phyloP scores from a whole-genome alignment of 2,888 invertebrate genomes.

The Xylota segnis region DNA sequence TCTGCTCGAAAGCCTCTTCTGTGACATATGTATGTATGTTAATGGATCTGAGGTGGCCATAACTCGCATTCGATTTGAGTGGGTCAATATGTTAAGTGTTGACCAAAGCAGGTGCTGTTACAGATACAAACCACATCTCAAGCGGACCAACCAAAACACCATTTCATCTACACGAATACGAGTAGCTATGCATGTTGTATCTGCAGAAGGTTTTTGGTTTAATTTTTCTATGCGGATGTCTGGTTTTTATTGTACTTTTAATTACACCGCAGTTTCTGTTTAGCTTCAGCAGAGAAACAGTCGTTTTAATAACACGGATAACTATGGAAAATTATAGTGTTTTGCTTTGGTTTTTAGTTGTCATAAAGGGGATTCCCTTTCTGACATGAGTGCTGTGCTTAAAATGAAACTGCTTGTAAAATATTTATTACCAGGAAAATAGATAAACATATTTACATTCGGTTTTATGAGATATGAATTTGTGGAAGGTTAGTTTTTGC shows the following conservation, averaged over 20 bases:
- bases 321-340: not conserved
- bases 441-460: not conserved
- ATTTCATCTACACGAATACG: too few species aligned
- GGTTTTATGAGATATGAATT: not conserved
- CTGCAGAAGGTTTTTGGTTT: not conserved
- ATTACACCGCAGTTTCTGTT: slow-evolving; percentile 41
- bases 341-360: not conserved
- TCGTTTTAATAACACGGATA: not conserved
- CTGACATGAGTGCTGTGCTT: not conserved
- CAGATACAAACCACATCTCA: too few species aligned
- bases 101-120: too few species aligned
- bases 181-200: not conserved
- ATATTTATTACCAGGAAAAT: not conserved
- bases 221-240: slow-evolving; percentile 25
- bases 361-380: not conserved
- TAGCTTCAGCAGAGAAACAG: not conserved
- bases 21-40: not conserved
- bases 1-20: not conserved
- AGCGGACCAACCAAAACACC: too few species aligned
- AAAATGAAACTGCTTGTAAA: not conserved
- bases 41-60: not conserved
- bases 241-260: slow-evolving; percentile 52
- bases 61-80: not conserved
- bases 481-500: not conserved
- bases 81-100: slow-evolving; percentile 1